Conservation (phyloP, 2,888 invertebrate species). For the Crossocerus cetratus region DNA sequence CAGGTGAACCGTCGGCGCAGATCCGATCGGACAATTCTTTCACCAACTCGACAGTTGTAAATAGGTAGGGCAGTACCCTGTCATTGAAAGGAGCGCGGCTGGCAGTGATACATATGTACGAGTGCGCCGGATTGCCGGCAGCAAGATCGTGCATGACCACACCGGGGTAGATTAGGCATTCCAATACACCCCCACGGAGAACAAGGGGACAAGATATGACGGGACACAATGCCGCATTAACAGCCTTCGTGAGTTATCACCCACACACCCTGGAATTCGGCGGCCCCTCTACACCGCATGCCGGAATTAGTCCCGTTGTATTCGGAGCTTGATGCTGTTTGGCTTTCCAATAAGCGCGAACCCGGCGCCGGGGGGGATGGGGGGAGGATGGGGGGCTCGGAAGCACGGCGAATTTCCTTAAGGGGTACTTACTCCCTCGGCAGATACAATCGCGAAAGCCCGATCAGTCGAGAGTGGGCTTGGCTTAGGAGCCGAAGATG, state of each 20-base stretch:
- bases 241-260: constrained; percentile 41
- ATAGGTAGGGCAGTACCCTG: constrained; percentile 12
- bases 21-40: not conserved
- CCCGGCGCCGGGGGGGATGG: too few species aligned
- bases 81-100: not conserved
- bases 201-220: constrained; percentile 36
- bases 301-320: constrained; percentile 15
- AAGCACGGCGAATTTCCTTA: not conserved
- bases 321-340: too few species aligned
- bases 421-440: not conserved
- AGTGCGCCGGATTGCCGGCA: constrained; percentile 31
- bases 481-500: constrained; percentile 25
- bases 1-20: not conserved
- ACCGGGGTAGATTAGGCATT: constrained; percentile 41
- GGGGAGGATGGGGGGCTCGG: too few species aligned
- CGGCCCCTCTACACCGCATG: not conserved
- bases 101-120: not conserved
- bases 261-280: constrained; percentile 13
- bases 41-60: not conserved
- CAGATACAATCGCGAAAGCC: not conserved
- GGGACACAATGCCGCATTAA: constrained; percentile 43
- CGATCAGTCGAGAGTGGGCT: constrained; percentile 2
- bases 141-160: constrained; percentile 21
- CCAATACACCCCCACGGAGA: constrained; percentile 25
- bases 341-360: not conserved